Conservation (phyloP, 2,888 invertebrate species). For the Ectropis crepuscularia region DNA sequence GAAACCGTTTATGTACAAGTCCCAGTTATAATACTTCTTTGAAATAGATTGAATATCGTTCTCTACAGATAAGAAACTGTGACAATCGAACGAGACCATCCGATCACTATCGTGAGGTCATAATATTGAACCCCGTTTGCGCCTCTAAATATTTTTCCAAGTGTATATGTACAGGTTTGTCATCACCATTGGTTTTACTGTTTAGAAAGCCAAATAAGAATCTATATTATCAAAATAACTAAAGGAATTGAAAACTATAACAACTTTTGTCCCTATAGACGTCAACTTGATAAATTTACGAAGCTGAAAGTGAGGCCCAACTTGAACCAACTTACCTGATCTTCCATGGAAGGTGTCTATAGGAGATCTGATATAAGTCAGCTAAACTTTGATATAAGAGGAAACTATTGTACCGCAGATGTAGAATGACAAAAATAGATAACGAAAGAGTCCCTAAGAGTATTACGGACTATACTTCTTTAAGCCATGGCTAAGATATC, state of each 20-base stretch:
- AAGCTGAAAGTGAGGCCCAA: constrained; percentile 8
- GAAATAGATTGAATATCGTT: no score
- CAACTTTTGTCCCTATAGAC: constrained; percentile 11
- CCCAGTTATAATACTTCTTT: no score
- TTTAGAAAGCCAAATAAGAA: not conserved
- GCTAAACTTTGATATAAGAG: constrained; percentile 26
- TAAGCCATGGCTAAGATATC: no score
- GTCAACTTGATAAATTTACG: constrained; percentile 15
- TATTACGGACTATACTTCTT: no score
- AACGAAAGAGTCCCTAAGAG: not conserved
- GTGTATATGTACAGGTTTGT: no score
- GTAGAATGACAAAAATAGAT: not conserved
- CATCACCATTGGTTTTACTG: no score
- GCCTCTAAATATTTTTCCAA: no score
- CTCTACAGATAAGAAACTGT: no score
- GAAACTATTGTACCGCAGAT: constrained; percentile 15
- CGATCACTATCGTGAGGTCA: no score
- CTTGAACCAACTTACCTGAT: constrained; percentile 25
- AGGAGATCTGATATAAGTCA: constrained; percentile 25
- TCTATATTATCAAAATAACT: not conserved
- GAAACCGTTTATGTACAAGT: no score
- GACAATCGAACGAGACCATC: no score
- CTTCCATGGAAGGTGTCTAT: constrained; percentile 22
- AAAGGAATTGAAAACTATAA: constrained; percentile 11
- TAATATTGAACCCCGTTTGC: no score